These are phyloP conservation scores for Syngnathus acus DNA, from an alignment of 2,797 vertebrate species.

Conservation along the genomic window DNA sequence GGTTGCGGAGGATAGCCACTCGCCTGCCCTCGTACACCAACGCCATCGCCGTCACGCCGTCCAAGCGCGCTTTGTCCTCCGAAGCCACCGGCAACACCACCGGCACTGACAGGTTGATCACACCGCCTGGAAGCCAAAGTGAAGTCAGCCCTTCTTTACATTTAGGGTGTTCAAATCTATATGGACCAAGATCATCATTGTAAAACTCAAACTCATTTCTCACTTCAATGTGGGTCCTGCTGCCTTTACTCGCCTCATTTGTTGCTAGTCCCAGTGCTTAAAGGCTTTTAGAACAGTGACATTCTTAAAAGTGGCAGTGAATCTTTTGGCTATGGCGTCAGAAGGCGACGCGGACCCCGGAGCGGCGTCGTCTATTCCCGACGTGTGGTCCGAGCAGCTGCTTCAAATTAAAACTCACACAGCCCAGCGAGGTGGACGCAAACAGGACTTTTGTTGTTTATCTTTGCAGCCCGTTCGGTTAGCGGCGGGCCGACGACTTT, in stretches of 20 bases:
- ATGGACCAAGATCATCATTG: too few species aligned
- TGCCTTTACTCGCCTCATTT: too few species aligned
- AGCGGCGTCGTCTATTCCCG: constrained; percentile 28
- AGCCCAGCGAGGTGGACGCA: constrained; percentile 20
- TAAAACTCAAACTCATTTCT: neutral
- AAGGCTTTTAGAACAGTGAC: neutral
- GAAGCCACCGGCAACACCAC: constrained; percentile 82
- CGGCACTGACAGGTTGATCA: constrained; percentile 95
- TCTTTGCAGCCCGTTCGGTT: constrained; percentile 36
- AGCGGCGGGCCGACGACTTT: constrained; percentile 26
- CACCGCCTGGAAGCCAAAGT: constrained; percentile 72
- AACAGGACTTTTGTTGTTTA: constrained; percentile 31
- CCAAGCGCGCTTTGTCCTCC: constrained; percentile 85
- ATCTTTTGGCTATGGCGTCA: constrained; percentile 18
- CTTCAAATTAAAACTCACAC: constrained; percentile 46
- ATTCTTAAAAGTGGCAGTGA: constrained; percentile 3
- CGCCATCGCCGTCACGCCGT: constrained; percentile 83
- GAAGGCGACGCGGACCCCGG: constrained; percentile 6
- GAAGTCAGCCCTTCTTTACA: neutral
- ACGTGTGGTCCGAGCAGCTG: constrained; percentile 51
- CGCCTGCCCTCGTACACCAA: constrained; percentile 79
- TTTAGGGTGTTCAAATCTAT: too few species aligned
- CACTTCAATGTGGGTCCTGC: neutral
- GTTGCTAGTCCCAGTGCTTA: neutral
- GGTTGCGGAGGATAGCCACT: constrained; percentile 92